Base-by-base conservation (phyloP, 1,140 invertebrate species). In the Anadara kagoshimensis region DNA sequence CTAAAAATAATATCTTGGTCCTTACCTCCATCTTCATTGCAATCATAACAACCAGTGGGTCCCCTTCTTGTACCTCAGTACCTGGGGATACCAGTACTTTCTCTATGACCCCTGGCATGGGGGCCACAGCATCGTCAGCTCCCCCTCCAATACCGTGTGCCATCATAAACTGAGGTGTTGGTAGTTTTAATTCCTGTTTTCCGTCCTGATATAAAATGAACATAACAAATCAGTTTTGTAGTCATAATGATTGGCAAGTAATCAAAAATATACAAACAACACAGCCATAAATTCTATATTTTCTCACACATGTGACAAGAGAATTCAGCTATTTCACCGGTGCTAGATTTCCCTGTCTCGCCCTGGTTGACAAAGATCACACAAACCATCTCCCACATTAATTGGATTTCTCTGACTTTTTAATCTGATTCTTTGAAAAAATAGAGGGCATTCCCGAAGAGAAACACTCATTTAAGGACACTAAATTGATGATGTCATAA, bases 11-110 rank as follows among this genome's bases (percentile, higher is more conserved):
- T 26, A 47, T 11, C 5, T 64, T 10, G 16, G n/a, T 14, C 18
- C 86, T 89, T 88, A 94, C 94, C 91, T 99, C 98, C 98, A 99
- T 99, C 92, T 99, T 99, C 98, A 99, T 99, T 11, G 98, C 98
- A 72, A 97, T 96, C 83, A 98, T 94, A 53, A 97, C 94, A 49
- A 97, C 92, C 0, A 99, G 88, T 0, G 95, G 92, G 86, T 98
- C 94, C 0, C 96, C 96, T 85, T 93, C 91, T 73, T 93, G 92
- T 1, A 98, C 95, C n/a, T 75, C 66, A 78, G 95, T 93, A 5
- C 96, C 97, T 22, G 91, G 89, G 69, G 93, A 92, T 0, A 99
- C 95, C 22, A 95, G 90, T 47, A 99, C 90, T 89, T 96, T 97
- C 78, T 99, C 97, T 22, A 99, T 91, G 18, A 98, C 93, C 18